Base-by-base conservation (phyloP, 64 coral and sea anemone genomes). In the Montipora sp. region DNA sequence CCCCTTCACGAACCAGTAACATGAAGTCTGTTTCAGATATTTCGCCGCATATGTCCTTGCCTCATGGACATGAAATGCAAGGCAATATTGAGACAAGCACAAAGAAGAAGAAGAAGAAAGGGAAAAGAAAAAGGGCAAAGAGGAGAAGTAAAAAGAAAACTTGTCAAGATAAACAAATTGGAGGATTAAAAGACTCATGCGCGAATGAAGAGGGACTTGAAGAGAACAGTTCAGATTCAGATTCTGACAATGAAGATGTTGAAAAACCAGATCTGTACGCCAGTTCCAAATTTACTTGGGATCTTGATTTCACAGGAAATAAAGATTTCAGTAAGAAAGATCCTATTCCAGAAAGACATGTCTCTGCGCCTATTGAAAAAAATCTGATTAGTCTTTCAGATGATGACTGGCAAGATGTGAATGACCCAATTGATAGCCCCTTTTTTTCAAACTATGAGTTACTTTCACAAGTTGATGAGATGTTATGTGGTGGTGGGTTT, bases 221-320 rank as follows among this genome's bases (percentile, higher is more conserved):
- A 36, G 1, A 85, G 13, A 19, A 71, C 48, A 71, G 82, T 18
- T 51, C 65, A 23, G 63, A 85, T n/a, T 85, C 82, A 47, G 18
- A 5, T 10, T 84, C 65, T 11, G 82, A 85, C 48, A 85, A 85
- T 72, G 82, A 85, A 85, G 63, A 85, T 43, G 16, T 12, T 0
- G 82, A 71, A 16, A 85, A 85, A 21, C 82, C 65, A 12, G 82
- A 85, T 85, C 44, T 85, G 45, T 85, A 85, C 21, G 21, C 82
- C 43, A 70, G 5, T 18, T 84, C 82, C 14, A 85, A 85, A 46
- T 85, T 85, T 72, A 8, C 24, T 65, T 5, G 19, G 55, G 16
- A 63, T 20, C 82, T 18, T 18, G 75, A 49, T 45, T 78, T 51
- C 3, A 49, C 46, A 16, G 47, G 9, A 63, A 47, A 5, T 0